These are phyloP conservation scores for Pterophyllum scalare DNA, from an alignment of 2,113 vertebrate genomes.

Conservation along the genomic window DNA sequence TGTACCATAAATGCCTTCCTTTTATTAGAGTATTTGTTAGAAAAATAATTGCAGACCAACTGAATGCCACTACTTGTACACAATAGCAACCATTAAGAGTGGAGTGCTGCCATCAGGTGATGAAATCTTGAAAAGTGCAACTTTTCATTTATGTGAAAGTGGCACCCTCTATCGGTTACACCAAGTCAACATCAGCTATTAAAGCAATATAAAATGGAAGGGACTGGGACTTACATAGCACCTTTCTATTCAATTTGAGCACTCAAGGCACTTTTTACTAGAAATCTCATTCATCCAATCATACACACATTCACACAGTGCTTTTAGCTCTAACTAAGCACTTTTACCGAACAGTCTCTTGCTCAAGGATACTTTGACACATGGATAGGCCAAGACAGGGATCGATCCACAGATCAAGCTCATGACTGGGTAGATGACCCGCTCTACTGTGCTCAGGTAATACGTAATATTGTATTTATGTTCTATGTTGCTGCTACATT, in stretches of 20 bases:
- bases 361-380: neutral
- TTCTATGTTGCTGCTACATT: neutral
- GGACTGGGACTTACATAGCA: neutral
- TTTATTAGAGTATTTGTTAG: neutral
- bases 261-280: too few species aligned
- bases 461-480: neutral
- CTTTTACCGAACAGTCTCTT: neutral
- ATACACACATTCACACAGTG: neutral
- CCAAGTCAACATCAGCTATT: neutral
- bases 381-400: neutral
- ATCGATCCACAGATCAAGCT: neutral
- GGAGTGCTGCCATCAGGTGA: slow-evolving; percentile 64
- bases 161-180: slow-evolving; percentile 47
- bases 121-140: neutral
- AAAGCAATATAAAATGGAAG: neutral
- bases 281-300: neutral
- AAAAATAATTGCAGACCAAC: neutral
- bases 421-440: neutral
- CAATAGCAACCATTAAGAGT: neutral
- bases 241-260: too few species aligned
- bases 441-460: neutral
- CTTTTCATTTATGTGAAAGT: neutral
- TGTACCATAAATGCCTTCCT: neutral
- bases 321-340: neutral
- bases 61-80: neutral